Evolutionary conservation across 1,140 invertebrate species (phyloP), one percentile per base, ranked within the genome.

Genomic region (Neodiprion fabricii): DNA sequence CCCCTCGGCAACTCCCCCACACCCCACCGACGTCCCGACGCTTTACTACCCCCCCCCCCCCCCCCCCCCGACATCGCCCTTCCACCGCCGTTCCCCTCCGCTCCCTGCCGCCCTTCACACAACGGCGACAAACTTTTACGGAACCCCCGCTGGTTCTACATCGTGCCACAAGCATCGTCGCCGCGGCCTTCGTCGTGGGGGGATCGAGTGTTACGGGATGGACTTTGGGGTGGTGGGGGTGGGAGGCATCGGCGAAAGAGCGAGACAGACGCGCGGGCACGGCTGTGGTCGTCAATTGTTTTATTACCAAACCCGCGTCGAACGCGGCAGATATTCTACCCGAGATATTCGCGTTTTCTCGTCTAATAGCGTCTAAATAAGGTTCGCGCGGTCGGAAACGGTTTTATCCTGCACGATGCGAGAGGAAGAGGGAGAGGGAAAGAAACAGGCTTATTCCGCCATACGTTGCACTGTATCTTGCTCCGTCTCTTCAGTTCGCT

Each of bases 331-430:
- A 82, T 82, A 82, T 81, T 81, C 74, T 74, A 76, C 79, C 73
- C 72, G 76, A 85, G 80, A 84, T 84, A 83, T 84, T 82, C 80
- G 80, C 78, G 76, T 82, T 83, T 82, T 82, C 79, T 77, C 69
- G 71, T 81, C 79, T 80, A 79, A 83, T 78, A 77, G 78, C 70
- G 69, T 75, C 80, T 83, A 80, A 80, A 84, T 80, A 81, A 81
- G 83, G 82, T 78, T 77, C 77, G 53, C 53, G n/a, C 53, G 53
- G 53, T 61, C 53, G 53, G 53, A 9, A 61, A 61, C 53, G 53
- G 53, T 61, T 40, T 40, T 40, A 40, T 5, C 28, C 28, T 40
- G 28, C 28, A 40, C 28, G 28, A 1, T 40, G 28, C 28, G 28
- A 40, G 28, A 40, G 28, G 2, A 5, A 40, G 28, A 40, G 2